phyloP scores from a whole-genome alignment of 2,888 invertebrate genomes.

The Lordiphosa andalusiaca region DNA sequence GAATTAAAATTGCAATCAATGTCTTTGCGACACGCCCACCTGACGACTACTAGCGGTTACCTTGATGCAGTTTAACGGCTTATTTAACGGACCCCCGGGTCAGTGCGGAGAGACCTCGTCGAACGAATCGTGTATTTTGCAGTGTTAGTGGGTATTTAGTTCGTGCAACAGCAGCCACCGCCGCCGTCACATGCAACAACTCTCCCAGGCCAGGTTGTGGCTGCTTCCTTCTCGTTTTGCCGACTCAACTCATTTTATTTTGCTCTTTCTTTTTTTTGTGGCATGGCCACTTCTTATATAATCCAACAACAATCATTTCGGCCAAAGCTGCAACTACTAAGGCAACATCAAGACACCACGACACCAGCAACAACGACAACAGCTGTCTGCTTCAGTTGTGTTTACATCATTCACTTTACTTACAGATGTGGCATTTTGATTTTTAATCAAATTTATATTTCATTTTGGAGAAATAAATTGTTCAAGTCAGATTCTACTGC shows the following conservation, averaged over 20 bases:
- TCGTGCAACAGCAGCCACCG: conserved; percentile 56
- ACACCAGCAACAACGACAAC: conserved; percentile 46
- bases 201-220: conserved; percentile 6
- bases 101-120: neutral
- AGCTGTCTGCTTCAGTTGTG: conserved; percentile 55
- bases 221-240: conserved; percentile 56
- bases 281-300: conserved; percentile 76
- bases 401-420: conserved; percentile 59
- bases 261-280: conserved; percentile 52
- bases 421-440: conserved; percentile 14
- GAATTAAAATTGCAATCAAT: conserved; percentile 14
- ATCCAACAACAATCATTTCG: conserved; percentile 70
- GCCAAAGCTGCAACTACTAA: conserved; percentile 63
- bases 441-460: conserved; percentile 7
- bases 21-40: conserved; percentile 24
- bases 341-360: conserved; percentile 38
- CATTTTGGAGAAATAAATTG: neutral
- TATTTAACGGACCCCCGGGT: conserved; percentile 25
- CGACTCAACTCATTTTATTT: conserved; percentile 15
- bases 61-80: conserved; percentile 50
- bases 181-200: conserved; percentile 11
- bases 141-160: conserved; percentile 67
- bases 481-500: too few relatives aligned
- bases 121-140: conserved; percentile 7
- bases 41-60: conserved; percentile 2